Evolutionary conservation across 2,113 vertebrate genomes (phyloP).

Genomic region (Ursus arctos): DNA sequence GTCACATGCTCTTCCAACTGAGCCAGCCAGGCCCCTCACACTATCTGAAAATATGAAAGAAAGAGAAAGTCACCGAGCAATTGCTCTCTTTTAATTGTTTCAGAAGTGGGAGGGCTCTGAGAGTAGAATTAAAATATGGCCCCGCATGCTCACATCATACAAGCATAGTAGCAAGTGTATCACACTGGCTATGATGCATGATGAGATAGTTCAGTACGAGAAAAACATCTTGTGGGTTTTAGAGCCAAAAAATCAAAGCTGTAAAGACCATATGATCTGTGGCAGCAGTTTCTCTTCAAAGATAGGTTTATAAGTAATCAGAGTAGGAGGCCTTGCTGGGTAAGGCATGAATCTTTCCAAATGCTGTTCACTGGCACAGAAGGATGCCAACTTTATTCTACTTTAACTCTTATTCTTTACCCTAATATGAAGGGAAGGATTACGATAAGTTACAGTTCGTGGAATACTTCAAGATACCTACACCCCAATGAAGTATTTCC

Average conservation of each 20-base stretch:
- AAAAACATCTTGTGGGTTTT: slow-evolving; percentile 10
- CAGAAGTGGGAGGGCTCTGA: not conserved
- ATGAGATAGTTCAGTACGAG: not conserved
- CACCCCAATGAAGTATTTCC: not conserved
- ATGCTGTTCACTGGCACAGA: not conserved
- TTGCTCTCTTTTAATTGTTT: not conserved
- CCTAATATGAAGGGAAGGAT: not conserved
- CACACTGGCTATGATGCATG: not conserved
- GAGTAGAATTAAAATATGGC: not conserved
- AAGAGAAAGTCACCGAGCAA: not conserved
- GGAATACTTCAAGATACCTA: not conserved
- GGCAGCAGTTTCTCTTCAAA: slow-evolving; percentile 46
- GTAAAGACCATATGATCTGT: slow-evolving; percentile 20
- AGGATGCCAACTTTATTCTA: not conserved
- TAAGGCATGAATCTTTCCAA: slow-evolving; percentile 42
- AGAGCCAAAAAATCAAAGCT: slow-evolving; percentile 20
- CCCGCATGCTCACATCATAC: not conserved
- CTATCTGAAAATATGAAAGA: not conserved
- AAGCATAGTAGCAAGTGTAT: not conserved
- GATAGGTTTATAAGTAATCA: slow-evolving; percentile 27
- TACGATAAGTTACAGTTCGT: not conserved
- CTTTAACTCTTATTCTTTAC: not conserved
- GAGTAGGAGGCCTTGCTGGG: not conserved
- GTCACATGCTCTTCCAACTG: not conserved
- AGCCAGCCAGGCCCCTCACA: not conserved